phyloP scores from a whole-genome alignment of 23 tunicate species.

The Ciona savignyi region DNA sequence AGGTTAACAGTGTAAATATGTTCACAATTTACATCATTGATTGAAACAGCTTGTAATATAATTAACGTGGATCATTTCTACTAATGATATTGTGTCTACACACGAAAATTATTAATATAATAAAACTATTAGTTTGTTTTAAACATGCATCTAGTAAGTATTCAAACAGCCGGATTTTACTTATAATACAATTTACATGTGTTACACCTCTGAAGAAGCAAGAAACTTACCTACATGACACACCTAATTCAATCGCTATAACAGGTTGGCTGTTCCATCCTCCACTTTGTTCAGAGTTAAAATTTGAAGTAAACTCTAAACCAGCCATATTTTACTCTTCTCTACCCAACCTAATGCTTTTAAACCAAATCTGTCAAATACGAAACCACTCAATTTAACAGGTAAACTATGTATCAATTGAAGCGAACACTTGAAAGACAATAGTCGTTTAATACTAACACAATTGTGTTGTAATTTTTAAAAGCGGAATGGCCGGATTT shows the following conservation, averaged over 20 bases:
- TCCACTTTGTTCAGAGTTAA: not conserved
- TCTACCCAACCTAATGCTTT: not conserved
- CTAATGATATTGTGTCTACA: too few species aligned
- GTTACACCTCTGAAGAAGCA: too few species aligned
- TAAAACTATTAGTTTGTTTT: too few species aligned
- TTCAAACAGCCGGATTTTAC: too few species aligned
- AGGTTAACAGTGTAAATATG: too few species aligned
- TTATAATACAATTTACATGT: too few species aligned
- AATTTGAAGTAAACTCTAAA: not conserved
- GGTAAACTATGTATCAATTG: not conserved
- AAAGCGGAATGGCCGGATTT: not conserved
- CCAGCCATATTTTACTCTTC: not conserved
- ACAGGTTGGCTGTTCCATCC: slow-evolving; percentile 37
- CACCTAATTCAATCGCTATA: slow-evolving; percentile 42
- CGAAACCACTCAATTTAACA: not conserved
- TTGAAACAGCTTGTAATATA: too few species aligned
- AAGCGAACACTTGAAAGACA: not conserved
- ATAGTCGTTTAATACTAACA: not conserved
- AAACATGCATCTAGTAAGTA: too few species aligned
- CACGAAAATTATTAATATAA: too few species aligned
- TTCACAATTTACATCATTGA: too few species aligned
- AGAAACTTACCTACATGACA: slow-evolving; percentile 80
- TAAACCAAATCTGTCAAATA: not conserved
- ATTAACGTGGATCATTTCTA: too few species aligned
- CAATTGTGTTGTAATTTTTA: not conserved